Evolutionary conservation across 2,797 vertebrate species (phyloP).

Genomic region (Poecilia velifera): DNA sequence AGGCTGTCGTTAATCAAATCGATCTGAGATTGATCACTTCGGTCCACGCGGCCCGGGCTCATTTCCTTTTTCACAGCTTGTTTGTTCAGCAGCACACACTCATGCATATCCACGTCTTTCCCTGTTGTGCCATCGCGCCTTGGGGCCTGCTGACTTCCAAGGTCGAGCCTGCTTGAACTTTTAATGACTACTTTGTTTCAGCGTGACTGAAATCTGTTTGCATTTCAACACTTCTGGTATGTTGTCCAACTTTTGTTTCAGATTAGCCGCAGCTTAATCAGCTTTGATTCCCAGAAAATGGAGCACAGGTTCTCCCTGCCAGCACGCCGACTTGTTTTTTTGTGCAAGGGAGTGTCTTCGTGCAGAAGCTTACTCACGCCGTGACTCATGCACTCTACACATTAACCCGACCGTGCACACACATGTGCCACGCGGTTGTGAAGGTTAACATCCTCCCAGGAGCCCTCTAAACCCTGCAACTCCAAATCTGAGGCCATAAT

Average conservation of each 20-base stretch:
- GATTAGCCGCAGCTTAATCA: slow-evolving; percentile 63
- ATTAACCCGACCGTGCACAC: slow-evolving; percentile 58
- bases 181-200: slow-evolving; percentile 53
- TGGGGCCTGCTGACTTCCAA: slow-evolving; percentile 58
- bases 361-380: slow-evolving; percentile 22
- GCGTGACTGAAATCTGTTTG: slow-evolving; percentile 27
- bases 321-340: slow-evolving; percentile 40
- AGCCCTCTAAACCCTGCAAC: slow-evolving; percentile 41
- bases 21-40: slow-evolving; percentile 53
- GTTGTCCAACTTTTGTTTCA: slow-evolving; percentile 47
- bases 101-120: slow-evolving; percentile 21
- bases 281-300: slow-evolving; percentile 61
- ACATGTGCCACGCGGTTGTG: slow-evolving; percentile 28
- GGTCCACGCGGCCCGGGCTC: slow-evolving; percentile 36
- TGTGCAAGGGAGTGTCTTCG: slow-evolving; percentile 56
- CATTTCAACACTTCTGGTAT: slow-evolving; percentile 38
- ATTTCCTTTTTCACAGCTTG: slow-evolving; percentile 42
- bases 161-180: slow-evolving; percentile 50
- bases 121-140: slow-evolving; percentile 25
- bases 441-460: slow-evolving; percentile 55
- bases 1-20: slow-evolving; percentile 51
- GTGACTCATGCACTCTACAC: slow-evolving; percentile 68
- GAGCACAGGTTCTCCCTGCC: slow-evolving; percentile 39
- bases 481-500: slow-evolving; percentile 55
- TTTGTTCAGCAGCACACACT: slow-evolving; percentile 34